Percentiles rank a stretch among this genome's conserved stretches.
Evolutionary conservation across 1,140 invertebrate species (phyloP).

Genomic region (Argopecten irradians): DNA sequence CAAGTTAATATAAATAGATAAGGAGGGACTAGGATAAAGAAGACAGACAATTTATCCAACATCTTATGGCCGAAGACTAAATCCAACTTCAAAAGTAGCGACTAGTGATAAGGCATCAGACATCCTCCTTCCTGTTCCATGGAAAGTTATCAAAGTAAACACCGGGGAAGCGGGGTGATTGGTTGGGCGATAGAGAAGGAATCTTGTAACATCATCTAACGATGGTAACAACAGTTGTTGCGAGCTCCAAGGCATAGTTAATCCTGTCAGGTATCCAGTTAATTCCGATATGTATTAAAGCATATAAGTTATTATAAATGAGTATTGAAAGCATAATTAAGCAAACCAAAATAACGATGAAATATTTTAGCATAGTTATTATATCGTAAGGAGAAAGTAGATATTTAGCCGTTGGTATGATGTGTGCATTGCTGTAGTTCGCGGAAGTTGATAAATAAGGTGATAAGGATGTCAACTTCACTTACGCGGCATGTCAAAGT

Average conservation of each 20-base stretch:
- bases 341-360: not conserved
- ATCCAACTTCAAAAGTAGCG: conserved; percentile 2
- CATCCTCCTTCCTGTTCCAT: not conserved
- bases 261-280: not conserved
- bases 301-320: no score
- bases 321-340: no score
- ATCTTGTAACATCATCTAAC: not conserved
- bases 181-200: not conserved
- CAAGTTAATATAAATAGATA: not conserved
- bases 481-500: not conserved
- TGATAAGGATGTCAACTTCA: not conserved
- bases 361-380: not conserved
- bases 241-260: not conserved
- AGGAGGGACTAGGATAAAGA: not conserved
- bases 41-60: not conserved
- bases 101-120: not conserved
- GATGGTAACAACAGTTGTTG: not conserved
- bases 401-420: not conserved
- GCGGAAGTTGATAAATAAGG: not conserved
- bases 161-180: not conserved
- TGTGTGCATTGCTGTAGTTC: not conserved
- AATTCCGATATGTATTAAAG: no score
- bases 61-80: not conserved
- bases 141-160: conserved; percentile 6
- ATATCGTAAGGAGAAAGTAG: not conserved